Evolutionary conservation across 2,888 invertebrate species (phyloP).

Genomic region (Seira musarum): DNA sequence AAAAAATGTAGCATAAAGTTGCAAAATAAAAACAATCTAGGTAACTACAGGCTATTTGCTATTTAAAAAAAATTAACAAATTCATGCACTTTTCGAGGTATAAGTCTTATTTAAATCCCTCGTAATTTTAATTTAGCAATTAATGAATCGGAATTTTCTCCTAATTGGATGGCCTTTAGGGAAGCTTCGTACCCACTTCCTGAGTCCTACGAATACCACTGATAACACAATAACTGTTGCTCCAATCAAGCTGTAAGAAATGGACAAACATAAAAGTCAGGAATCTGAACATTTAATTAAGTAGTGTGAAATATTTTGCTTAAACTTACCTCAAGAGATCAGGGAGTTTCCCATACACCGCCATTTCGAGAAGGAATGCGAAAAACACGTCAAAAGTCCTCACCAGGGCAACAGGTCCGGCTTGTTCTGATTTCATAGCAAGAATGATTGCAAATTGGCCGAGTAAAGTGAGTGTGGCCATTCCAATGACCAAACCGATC

Average conservation of each 20-base stretch:
- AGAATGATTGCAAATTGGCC: slow-evolving; percentile 90
- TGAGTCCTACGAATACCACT: slow-evolving; percentile 47
- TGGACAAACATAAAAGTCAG: neutral
- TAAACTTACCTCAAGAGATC: slow-evolving; percentile 63
- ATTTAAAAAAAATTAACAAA: no score
- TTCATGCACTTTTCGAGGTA: no score
- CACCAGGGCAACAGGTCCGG: slow-evolving; percentile 92
- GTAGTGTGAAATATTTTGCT: slow-evolving; percentile 12
- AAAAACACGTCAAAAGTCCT: slow-evolving; percentile 92
- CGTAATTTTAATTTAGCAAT: no score
- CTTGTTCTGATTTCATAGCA: slow-evolving; percentile 91
- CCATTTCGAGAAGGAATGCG: slow-evolving; percentile 88
- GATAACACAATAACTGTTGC: slow-evolving; percentile 50
- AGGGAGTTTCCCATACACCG: slow-evolving; percentile 51
- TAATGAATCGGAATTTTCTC: no score
- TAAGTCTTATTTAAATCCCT: no score
- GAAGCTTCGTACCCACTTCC: slow-evolving; percentile 58
- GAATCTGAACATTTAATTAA: neutral
- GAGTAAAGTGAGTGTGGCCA: slow-evolving; percentile 88
- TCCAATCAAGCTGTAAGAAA: slow-evolving; percentile 50
- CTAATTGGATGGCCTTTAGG: slow-evolving; percentile 39
- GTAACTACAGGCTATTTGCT: no score
- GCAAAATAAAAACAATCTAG: no score
- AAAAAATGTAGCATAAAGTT: no score
- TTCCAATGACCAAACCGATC: slow-evolving; percentile 66